phyloP scores from a whole-genome alignment of 2,888 invertebrate genomes.

The Nemapogon koenigi region DNA sequence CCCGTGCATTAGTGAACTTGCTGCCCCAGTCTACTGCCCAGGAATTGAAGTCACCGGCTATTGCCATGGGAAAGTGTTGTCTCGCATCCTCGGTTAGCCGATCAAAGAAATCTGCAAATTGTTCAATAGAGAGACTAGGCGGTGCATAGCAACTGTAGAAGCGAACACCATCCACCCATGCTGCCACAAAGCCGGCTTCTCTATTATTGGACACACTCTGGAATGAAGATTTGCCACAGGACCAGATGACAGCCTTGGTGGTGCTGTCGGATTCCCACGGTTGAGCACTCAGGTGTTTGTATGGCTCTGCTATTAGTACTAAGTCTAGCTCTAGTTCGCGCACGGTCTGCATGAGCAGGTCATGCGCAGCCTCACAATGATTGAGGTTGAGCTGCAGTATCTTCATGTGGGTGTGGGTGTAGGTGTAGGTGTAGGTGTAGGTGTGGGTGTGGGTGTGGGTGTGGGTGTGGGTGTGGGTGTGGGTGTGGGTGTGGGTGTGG shows the following conservation, averaged over 20 bases:
- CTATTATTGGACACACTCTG: neutral
- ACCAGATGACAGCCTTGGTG: conserved; percentile 4
- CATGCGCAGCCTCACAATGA: conserved; percentile 9
- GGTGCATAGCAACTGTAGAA: conserved; percentile 9
- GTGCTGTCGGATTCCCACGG: conserved; percentile 4
- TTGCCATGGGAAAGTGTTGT: conserved; percentile 5
- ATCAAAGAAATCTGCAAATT: conserved; percentile 1
- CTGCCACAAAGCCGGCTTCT: conserved; percentile 8
- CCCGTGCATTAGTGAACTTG: conserved; percentile 3
- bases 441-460: too few relatives aligned
- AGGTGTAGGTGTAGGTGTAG: too few relatives aligned
- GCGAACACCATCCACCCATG: conserved; percentile 2
- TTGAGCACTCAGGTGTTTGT: conserved; percentile 4
- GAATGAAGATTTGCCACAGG: conserved; percentile 1
- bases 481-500: too few relatives aligned
- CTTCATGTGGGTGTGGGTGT: conserved; percentile 2
- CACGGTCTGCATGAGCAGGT: conserved; percentile 10
- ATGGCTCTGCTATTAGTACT: neutral
- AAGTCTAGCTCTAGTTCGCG: conserved; percentile 3
- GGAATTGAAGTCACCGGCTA: too few relatives aligned
- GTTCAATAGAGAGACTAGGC: conserved; percentile 4
- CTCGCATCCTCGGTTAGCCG: conserved; percentile 8
- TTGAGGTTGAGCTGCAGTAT: too few relatives aligned
- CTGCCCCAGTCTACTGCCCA: conserved; percentile 8
- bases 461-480: too few relatives aligned